Percentiles rank a stretch among this genome's conserved stretches.
Conservation (phyloP, 2,797 vertebrate genomes). For the Champsocephalus gunnari region DNA sequence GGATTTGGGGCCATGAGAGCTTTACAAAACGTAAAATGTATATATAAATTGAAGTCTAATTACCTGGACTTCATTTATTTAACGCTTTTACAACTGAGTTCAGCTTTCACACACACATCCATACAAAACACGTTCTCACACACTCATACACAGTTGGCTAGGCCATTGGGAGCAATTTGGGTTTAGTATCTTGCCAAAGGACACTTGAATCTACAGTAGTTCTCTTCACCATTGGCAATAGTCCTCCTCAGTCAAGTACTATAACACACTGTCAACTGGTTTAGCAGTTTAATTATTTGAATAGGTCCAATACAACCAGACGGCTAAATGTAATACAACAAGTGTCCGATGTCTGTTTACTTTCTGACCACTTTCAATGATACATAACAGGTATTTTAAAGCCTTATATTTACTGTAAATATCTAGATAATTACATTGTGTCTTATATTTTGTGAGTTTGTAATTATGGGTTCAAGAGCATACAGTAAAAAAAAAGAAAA, state of each 20-base stretch:
- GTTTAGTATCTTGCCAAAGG: too few species aligned
- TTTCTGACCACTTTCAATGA: slow-evolving; percentile 73
- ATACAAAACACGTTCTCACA: too few species aligned
- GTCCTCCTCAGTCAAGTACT: too few species aligned
- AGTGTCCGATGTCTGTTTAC: slow-evolving; percentile 65
- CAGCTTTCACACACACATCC: too few species aligned
- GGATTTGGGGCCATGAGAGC: neutral
- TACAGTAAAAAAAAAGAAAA: neutral
- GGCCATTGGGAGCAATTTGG: too few species aligned
- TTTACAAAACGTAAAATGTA: neutral
- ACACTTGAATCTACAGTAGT: too few species aligned
- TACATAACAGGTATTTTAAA: slow-evolving; percentile 63
- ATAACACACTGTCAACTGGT: too few species aligned
- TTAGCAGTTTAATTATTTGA: too few species aligned
- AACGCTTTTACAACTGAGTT: too few species aligned
- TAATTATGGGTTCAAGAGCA: neutral
- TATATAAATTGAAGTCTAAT: too few species aligned
- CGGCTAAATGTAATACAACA: slow-evolving; percentile 66
- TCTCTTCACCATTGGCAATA: neutral
- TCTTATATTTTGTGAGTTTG: slow-evolving; percentile 46
- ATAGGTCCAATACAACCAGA: slow-evolving; percentile 51
- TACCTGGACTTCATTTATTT: too few species aligned
- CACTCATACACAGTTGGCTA: too few species aligned
- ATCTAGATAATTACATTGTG: slow-evolving; percentile 57
- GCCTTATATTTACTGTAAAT: slow-evolving; percentile 72